phyloP scores from a whole-genome alignment of 2,888 invertebrate genomes.

The Noctua janthe region DNA sequence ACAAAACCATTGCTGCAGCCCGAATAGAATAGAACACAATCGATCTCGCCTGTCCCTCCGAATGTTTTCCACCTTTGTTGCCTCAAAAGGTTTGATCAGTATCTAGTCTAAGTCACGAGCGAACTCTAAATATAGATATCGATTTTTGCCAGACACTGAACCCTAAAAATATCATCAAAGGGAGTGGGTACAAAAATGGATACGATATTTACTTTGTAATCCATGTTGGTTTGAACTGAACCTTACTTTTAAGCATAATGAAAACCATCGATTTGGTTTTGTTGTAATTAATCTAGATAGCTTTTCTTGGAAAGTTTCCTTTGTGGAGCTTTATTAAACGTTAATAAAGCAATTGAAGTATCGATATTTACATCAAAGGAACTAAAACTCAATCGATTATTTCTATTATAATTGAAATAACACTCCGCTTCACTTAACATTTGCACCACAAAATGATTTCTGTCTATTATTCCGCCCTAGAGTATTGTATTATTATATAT shows the following conservation, averaged over 20 bases:
- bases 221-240: not conserved
- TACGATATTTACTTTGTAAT: conserved; percentile 14
- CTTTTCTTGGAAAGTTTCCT: conserved; percentile 25
- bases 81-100: conserved; percentile 58
- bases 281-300: conserved; percentile 17
- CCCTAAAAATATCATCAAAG: conserved; percentile 44
- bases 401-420: conserved; percentile 30
- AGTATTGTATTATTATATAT: conserved; percentile 77
- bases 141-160: conserved; percentile 28
- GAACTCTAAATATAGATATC: conserved; percentile 32
- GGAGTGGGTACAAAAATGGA: not conserved
- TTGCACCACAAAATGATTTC: conserved; percentile 62
- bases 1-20: conserved; percentile 29
- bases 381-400: conserved; percentile 18
- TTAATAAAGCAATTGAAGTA: conserved; percentile 24
- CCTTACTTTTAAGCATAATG: not conserved
- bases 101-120: conserved; percentile 55
- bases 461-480: conserved; percentile 68
- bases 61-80: conserved; percentile 66
- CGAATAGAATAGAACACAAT: conserved; percentile 54
- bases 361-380: conserved; percentile 7
- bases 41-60: conserved; percentile 56
- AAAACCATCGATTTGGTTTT: conserved; percentile 8
- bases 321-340: conserved; percentile 1
- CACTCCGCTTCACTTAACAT: conserved; percentile 42